phyloP scores from a whole-genome alignment of 1,140 invertebrate genomes.

The Pogonognathellus flavescens region DNA sequence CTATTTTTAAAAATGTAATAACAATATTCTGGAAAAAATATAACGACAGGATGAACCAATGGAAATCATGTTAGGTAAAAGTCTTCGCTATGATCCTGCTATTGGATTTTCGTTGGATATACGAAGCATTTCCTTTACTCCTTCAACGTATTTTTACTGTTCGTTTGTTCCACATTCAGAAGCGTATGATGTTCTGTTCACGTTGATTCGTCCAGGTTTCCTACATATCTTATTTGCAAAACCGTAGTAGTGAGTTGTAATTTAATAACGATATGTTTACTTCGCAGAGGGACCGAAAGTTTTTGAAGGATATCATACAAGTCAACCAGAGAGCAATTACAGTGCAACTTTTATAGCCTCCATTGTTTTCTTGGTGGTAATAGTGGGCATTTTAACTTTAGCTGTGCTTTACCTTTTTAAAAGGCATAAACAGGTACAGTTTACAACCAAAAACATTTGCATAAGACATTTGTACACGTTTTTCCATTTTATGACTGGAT shows the following conservation, averaged over 20 bases:
- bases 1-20: background rate
- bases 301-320: background rate
- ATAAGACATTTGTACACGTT: background rate
- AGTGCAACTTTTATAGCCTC: background rate
- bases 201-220: constrained; percentile 6
- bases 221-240: background rate
- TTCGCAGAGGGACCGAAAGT: background rate
- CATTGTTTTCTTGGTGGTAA: background rate
- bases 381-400: background rate
- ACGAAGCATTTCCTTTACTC: background rate
- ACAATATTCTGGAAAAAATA: background rate
- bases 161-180: background rate
- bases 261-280: no score
- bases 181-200: background rate
- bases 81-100: background rate
- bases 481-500: no score
- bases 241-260: no score
- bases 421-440: background rate
- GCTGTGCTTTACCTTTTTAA: background rate
- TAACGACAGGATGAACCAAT: background rate
- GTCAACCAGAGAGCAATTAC: background rate
- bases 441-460: background rate
- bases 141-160: background rate
- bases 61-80: background rate
- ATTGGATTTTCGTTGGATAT: background rate